Evolutionary conservation across 2,113 vertebrate species (phyloP).

Genomic region (Ammodytes dubius): DNA sequence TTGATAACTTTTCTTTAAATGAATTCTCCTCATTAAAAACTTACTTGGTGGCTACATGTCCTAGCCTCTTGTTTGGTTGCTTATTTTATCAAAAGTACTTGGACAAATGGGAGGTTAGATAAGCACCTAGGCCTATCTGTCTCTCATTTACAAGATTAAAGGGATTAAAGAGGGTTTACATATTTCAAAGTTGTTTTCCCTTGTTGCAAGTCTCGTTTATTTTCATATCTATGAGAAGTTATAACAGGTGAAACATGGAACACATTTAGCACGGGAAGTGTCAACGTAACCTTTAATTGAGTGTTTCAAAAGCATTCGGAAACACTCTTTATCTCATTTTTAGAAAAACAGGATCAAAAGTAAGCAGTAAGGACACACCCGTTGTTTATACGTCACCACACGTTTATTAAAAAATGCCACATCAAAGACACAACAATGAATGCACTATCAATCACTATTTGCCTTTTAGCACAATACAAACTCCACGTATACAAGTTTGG

Average conservation of each 20-base stretch:
- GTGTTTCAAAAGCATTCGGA: not conserved
- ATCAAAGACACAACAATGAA: conserved; percentile 34
- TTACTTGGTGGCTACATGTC: not conserved
- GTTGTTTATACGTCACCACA: not conserved
- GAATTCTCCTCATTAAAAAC: not conserved
- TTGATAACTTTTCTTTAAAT: not conserved
- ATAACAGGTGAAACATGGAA: not conserved
- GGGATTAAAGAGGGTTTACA: too few relatives aligned
- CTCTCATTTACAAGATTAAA: too few relatives aligned
- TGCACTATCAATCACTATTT: conserved; percentile 12
- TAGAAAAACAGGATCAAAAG: not conserved
- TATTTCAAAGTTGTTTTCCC: too few relatives aligned
- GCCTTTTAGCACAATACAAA: conserved; percentile 28
- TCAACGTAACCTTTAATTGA: not conserved
- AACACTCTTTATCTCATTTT: not conserved
- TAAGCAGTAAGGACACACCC: not conserved
- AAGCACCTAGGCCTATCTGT: too few relatives aligned
- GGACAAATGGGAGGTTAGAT: too few relatives aligned
- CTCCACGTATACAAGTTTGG: not conserved
- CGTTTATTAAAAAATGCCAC: conserved; percentile 2
- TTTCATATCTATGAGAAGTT: too few relatives aligned
- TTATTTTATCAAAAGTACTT: too few relatives aligned
- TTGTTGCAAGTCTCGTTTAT: too few relatives aligned
- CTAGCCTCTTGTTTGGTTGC: too few relatives aligned
- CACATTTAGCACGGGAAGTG: not conserved